A percentile compares a stretch with the other conserved stretches of the same genome.
phyloP scores from a whole-genome alignment of 2,888 invertebrate genomes.

The Yponomeuta malinellus region DNA sequence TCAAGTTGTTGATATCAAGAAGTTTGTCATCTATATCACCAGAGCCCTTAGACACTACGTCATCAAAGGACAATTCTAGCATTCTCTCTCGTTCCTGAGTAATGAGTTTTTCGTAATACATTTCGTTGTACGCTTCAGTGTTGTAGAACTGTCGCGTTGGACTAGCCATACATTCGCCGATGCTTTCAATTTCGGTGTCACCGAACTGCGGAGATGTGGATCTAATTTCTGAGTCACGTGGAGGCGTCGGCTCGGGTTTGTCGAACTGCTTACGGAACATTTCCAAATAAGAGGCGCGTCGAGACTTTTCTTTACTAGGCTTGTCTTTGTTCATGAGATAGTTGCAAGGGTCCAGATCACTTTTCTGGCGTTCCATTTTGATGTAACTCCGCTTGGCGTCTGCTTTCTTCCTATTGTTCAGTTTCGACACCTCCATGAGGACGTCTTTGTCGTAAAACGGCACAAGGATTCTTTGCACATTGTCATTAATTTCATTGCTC shows the following conservation, averaged over 20 bases:
- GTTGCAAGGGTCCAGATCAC: not conserved
- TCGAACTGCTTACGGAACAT: constrained; percentile 57
- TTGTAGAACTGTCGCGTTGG: constrained; percentile 47
- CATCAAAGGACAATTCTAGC: constrained; percentile 29
- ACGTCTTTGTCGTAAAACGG: constrained; percentile 69
- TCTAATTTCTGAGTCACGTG: constrained; percentile 43
- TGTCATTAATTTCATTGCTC: constrained; percentile 31
- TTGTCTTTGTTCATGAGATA: constrained; percentile 54
- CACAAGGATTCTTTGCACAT: constrained; percentile 61
- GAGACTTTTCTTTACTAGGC: constrained; percentile 26
- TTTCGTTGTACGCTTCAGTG: constrained; percentile 63
- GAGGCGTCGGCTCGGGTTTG: constrained; percentile 27
- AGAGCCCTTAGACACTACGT: not conserved
- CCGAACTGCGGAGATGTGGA: constrained; percentile 63
- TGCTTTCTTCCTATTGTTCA: constrained; percentile 23
- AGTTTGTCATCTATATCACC: constrained; percentile 22
- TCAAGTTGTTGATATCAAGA: constrained; percentile 35
- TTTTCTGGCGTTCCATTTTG: not conserved
- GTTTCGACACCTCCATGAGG: constrained; percentile 57
- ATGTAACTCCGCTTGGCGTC: constrained; percentile 17
- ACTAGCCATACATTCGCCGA: constrained; percentile 35
- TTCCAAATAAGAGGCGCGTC: constrained; percentile 49
- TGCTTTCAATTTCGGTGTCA: constrained; percentile 61
- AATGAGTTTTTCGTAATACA: constrained; percentile 58
- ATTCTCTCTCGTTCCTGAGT: constrained; percentile 33